Evolutionary conservation across 2,888 invertebrate species (phyloP).

Genomic region (Coecobrya sp.): DNA sequence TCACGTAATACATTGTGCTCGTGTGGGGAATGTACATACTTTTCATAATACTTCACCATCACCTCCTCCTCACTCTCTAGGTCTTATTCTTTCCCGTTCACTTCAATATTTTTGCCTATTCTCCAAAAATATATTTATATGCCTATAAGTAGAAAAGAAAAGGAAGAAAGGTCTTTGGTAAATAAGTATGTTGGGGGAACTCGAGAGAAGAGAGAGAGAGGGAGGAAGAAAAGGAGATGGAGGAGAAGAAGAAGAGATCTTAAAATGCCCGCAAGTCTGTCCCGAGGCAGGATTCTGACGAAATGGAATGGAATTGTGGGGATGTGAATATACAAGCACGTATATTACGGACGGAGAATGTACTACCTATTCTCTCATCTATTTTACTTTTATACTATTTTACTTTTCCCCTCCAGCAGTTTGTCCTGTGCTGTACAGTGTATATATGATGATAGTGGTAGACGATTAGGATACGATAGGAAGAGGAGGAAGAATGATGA

Average conservation of each 20-base stretch:
- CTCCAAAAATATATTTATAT: not conserved
- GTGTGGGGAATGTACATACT: not conserved
- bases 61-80: slow-evolving; percentile 29
- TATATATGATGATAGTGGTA: slow-evolving; percentile 23
- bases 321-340: slow-evolving; percentile 30
- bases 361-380: slow-evolving; percentile 25
- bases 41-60: not conserved
- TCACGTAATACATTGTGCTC: slow-evolving; percentile 20
- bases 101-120: slow-evolving; percentile 42
- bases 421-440: slow-evolving; percentile 28
- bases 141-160: not conserved
- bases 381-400: slow-evolving; percentile 51
- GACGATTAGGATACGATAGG: slow-evolving; percentile 70
- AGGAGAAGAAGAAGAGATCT: slow-evolving; percentile 80
- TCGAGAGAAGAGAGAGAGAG: slow-evolving; percentile 51
- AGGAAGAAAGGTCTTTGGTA: slow-evolving; percentile 47
- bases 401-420: slow-evolving; percentile 18
- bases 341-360: not conserved
- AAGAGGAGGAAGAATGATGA: slow-evolving; percentile 14
- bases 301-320: slow-evolving; percentile 84
- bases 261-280: slow-evolving; percentile 81
- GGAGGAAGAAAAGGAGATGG: slow-evolving; percentile 49
- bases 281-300: slow-evolving; percentile 80
- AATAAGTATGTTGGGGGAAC: slow-evolving; percentile 35
- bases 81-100: slow-evolving; percentile 35